Evolutionary conservation across 2,888 invertebrate genomes (phyloP).

Genomic region (Polietes domitor): DNA sequence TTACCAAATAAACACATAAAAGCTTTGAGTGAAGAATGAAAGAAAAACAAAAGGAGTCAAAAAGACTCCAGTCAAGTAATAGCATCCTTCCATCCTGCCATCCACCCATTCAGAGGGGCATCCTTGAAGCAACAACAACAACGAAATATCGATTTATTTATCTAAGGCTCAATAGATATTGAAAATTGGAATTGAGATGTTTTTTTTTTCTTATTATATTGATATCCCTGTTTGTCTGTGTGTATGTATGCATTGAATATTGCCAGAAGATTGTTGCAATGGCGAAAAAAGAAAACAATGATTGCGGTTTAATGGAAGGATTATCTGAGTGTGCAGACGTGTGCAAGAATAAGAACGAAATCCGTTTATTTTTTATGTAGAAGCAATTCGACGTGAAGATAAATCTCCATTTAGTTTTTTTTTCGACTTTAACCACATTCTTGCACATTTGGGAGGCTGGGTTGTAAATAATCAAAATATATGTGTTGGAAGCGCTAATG

Average conservation of each 20-base stretch:
- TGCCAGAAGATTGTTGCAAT: conserved; percentile 17
- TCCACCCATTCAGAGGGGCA: neutral
- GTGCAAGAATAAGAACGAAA: conserved; percentile 61
- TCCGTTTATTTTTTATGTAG: neutral
- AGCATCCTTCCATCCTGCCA: conserved; percentile 12
- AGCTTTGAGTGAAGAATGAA: neutral
- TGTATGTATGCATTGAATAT: neutral
- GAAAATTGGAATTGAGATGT: conserved; percentile 54
- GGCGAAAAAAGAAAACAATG: conserved; percentile 54
- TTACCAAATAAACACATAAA: conserved; percentile 29
- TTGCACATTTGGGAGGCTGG: no score
- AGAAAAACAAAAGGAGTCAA: conserved; percentile 1
- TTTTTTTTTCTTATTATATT: conserved; percentile 10
- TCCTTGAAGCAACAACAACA: conserved; percentile 34
- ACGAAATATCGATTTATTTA: conserved; percentile 65
- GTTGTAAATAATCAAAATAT: no score
- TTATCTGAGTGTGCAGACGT: conserved; percentile 63
- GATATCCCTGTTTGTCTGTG: neutral
- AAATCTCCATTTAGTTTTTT: neutral
- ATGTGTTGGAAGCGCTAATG: no score
- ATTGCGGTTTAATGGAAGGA: conserved; percentile 67
- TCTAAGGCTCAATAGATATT: conserved; percentile 63
- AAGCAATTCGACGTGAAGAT: neutral
- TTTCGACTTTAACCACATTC: no score
- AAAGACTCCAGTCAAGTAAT: conserved; percentile 32